Percentiles rank a stretch among this genome's conserved stretches.
Conservation (phyloP, 2,113 vertebrate genomes). For the Notiomystis cincta region DNA sequence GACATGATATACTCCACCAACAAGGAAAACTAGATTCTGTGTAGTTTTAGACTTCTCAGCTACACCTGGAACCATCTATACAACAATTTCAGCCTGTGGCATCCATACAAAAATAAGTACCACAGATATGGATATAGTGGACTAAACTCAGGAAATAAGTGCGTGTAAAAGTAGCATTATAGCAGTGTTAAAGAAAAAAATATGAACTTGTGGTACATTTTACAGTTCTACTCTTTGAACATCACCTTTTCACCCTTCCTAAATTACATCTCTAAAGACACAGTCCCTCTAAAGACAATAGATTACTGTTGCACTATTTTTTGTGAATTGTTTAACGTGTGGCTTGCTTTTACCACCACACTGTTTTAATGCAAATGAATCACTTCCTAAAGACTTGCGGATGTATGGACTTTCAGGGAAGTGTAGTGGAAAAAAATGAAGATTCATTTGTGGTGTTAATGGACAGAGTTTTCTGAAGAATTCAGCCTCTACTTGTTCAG, state of each 20-base stretch:
- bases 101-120: not conserved
- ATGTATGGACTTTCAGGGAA: not conserved
- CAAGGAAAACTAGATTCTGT: not conserved
- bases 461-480: not conserved
- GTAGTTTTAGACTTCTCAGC: not conserved
- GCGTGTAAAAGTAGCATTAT: not conserved
- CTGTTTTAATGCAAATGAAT: not conserved
- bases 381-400: not conserved
- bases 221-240: not conserved
- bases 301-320: not conserved
- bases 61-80: not conserved
- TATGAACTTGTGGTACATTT: not conserved
- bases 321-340: not conserved
- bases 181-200: not conserved
- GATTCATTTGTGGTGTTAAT: not conserved
- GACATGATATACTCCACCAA: fast-evolving
- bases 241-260: not conserved
- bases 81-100: not conserved
- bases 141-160: not conserved
- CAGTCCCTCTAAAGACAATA: no score
- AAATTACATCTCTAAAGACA: not conserved
- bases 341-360: not conserved
- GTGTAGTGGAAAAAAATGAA: not conserved
- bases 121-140: not conserved
- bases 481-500: not conserved